phyloP scores from a whole-genome alignment of 2,797 vertebrate genomes.

The Propithecus deckenii region DNA sequence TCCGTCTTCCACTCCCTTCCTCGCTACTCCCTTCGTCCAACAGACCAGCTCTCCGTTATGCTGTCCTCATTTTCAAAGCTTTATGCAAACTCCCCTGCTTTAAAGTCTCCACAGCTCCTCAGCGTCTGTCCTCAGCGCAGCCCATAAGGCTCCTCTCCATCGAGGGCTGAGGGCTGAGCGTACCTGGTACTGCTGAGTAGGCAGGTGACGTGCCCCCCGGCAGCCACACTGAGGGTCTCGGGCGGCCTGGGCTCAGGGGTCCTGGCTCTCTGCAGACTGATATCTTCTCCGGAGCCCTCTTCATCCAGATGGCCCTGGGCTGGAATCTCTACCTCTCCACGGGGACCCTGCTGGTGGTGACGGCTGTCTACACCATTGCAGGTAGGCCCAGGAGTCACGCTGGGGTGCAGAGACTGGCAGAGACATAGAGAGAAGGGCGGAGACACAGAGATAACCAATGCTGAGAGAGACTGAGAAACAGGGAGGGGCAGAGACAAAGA shows the following conservation, averaged over 20 bases:
- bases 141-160: not conserved
- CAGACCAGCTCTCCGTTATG: rapidly evolving
- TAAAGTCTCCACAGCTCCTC: not conserved
- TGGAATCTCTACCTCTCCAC: conserved; percentile 97
- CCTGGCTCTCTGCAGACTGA: conserved; percentile 87
- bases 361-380: conserved; percentile 93
- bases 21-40: not conserved
- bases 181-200: not conserved
- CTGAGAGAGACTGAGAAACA: not conserved
- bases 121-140: rapidly evolving
- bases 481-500: not conserved
- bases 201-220: not conserved
- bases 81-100: rapidly evolving
- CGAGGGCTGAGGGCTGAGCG: not conserved
- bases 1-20: too few relatives aligned
- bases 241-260: not conserved
- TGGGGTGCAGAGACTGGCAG: not conserved
- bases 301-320: conserved; percentile 92
- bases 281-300: conserved; percentile 94
- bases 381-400: conserved; percentile 83
- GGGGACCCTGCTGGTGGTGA: conserved; percentile 89
- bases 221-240: rapidly evolving
- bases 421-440: not conserved
- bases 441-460: not conserved
- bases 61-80: not conserved